These are phyloP conservation scores for Tigriopus japonicus DNA, from an alignment of 1,140 invertebrate genomes.

Conservation along the genomic window DNA sequence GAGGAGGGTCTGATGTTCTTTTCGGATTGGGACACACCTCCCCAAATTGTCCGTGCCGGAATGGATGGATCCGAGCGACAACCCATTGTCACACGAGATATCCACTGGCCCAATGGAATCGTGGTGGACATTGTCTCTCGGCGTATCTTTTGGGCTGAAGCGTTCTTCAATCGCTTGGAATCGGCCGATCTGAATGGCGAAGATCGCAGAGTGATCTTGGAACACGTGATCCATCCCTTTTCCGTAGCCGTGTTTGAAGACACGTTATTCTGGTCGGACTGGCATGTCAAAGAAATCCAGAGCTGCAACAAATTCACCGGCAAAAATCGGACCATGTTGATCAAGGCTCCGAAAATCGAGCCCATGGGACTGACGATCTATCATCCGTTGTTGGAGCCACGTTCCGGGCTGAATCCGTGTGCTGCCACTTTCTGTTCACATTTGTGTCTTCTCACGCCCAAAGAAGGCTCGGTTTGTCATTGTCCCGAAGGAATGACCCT, in stretches of 20 bases:
- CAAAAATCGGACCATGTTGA: conserved; percentile 22
- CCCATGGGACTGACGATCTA: conserved; percentile 27
- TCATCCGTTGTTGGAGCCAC: conserved; percentile 25
- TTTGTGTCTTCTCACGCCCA: not conserved
- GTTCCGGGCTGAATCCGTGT: not conserved
- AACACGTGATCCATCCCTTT: conserved; percentile 40
- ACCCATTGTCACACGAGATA: conserved; percentile 20
- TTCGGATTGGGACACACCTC: conserved; percentile 28
- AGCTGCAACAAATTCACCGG: conserved; percentile 26
- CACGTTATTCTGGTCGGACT: conserved; percentile 68
- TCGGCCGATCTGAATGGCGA: conserved; percentile 58
- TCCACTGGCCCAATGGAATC: conserved; percentile 60
- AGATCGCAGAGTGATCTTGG: conserved; percentile 33
- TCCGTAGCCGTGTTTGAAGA: conserved; percentile 70
- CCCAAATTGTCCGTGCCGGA: conserved; percentile 27
- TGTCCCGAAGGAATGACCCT: no score
- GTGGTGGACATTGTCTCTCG: conserved; percentile 60
- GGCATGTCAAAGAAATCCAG: conserved; percentile 27
- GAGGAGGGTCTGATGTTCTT: conserved; percentile 31
- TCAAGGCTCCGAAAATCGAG: conserved; percentile 20
- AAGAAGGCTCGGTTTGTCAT: no score
- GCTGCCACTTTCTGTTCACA: not conserved
- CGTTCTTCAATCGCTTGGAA: conserved; percentile 72
- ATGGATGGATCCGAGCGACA: conserved; percentile 26
- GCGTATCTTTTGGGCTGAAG: conserved; percentile 71